These are phyloP conservation scores for Cephus cinctus DNA, from an alignment of 1,140 invertebrate genomes.

Conservation along the genomic window DNA sequence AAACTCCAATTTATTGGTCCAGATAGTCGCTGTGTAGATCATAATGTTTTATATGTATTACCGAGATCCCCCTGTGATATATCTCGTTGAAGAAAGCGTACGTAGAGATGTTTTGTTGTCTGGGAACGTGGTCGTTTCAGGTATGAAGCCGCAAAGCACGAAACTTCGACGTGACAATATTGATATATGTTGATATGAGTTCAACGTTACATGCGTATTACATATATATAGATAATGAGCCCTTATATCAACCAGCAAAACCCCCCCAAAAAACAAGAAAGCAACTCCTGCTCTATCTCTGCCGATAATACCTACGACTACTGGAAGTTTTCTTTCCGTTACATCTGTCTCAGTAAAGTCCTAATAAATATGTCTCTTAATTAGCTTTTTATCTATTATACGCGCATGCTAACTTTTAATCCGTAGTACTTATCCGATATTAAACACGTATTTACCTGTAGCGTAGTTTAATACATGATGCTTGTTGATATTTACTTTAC, in stretches of 20 bases:
- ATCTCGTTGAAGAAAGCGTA: no score
- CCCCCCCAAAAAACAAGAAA: neutral
- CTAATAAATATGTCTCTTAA: conserved; percentile 29
- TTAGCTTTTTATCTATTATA: conserved; percentile 26
- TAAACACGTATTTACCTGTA: conserved; percentile 14
- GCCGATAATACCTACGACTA: conserved; percentile 3
- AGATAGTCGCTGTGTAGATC: no score
- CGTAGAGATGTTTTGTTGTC: no score
- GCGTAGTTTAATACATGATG: conserved; percentile 23
- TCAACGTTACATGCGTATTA: no score
- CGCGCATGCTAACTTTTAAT: conserved; percentile 34
- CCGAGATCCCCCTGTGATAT: no score
- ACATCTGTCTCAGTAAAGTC: conserved; percentile 54
- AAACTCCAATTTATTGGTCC: no score
- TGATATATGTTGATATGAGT: no score
- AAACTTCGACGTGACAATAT: no score
- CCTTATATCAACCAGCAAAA: neutral
- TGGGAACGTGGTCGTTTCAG: no score
- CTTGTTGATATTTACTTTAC: conserved; percentile 24
- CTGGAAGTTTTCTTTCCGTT: conserved; percentile 44
- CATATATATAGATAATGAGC: conserved; percentile 2
- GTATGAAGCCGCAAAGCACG: no score
- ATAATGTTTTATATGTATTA: no score
- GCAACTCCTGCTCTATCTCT: neutral
- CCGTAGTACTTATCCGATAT: conserved; percentile 24